Percentiles rank a stretch among this genome's conserved stretches.
Conservation (phyloP, 2,888 invertebrate genomes). For the Trimorus sp. region DNA sequence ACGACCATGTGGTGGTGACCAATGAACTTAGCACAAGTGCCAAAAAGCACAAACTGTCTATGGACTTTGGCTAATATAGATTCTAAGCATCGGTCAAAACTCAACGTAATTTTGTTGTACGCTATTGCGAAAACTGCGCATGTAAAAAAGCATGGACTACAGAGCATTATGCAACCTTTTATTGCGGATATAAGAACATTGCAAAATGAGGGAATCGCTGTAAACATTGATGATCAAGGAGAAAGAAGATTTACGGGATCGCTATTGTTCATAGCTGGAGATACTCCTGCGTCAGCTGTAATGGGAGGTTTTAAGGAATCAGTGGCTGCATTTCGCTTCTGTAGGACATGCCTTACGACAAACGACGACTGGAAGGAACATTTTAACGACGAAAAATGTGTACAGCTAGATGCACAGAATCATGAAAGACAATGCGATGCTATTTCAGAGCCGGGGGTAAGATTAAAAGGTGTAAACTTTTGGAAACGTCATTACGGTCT, state of each 20-base stretch:
- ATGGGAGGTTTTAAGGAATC: conserved; percentile 29
- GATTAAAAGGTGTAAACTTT: conserved; percentile 7
- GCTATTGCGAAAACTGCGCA: background rate
- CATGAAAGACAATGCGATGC: conserved; percentile 9
- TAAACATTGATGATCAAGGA: background rate
- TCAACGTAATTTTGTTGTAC: background rate
- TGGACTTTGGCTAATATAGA: conserved; percentile 13
- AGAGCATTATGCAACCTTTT: background rate
- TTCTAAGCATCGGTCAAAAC: background rate
- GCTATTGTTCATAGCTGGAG: conserved; percentile 9
- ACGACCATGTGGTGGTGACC: conserved; percentile 7
- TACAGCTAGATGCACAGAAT: background rate
- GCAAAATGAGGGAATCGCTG: conserved; percentile 34
- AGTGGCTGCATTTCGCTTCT: conserved; percentile 14
- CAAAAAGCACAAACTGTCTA: conserved; percentile 26
- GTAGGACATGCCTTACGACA: conserved; percentile 18
- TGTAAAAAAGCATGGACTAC: conserved; percentile 4
- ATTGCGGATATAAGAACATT: background rate
- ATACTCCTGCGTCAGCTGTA: conserved; percentile 31
- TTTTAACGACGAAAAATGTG: conserved; percentile 14
- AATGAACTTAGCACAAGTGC: conserved; percentile 28
- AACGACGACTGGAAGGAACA: background rate
- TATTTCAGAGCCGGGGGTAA: conserved; percentile 5
- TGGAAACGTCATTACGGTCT: conserved; percentile 26
- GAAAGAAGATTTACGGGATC: conserved; percentile 12